phyloP scores from a whole-genome alignment of 2,113 vertebrate genomes.

The Eurystomus gularis region DNA sequence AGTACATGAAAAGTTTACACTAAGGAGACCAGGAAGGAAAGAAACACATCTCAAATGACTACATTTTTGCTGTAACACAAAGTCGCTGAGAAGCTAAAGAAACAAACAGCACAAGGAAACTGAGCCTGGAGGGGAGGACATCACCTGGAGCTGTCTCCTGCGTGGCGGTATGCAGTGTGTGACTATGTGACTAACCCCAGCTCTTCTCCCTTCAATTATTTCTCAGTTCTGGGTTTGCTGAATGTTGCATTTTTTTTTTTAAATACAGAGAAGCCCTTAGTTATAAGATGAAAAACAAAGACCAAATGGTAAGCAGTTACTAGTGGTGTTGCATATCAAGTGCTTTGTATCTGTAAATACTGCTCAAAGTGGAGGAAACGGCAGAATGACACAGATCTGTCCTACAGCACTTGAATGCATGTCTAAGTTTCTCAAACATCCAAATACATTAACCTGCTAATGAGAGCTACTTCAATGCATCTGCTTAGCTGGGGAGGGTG shows the following conservation, averaged over 20 bases:
- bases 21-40: neutral
- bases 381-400: neutral
- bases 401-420: neutral
- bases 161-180: neutral
- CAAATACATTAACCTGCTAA: neutral
- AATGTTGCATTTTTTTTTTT: neutral
- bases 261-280: neutral
- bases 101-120: neutral
- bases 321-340: neutral
- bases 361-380: neutral
- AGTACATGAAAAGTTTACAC: neutral
- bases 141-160: neutral
- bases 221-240: neutral
- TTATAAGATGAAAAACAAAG: neutral
- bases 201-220: neutral
- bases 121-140: neutral
- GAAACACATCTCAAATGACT: neutral
- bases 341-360: neutral
- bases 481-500: neutral
- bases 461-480: neutral
- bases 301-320: neutral
- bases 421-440: neutral
- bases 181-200: neutral
- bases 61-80: neutral
- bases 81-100: neutral